A percentile compares a stretch with the other conserved stretches of the same genome.
Conservation (phyloP, 2,888 invertebrate genomes). For the Dermolepida albohirtum region DNA sequence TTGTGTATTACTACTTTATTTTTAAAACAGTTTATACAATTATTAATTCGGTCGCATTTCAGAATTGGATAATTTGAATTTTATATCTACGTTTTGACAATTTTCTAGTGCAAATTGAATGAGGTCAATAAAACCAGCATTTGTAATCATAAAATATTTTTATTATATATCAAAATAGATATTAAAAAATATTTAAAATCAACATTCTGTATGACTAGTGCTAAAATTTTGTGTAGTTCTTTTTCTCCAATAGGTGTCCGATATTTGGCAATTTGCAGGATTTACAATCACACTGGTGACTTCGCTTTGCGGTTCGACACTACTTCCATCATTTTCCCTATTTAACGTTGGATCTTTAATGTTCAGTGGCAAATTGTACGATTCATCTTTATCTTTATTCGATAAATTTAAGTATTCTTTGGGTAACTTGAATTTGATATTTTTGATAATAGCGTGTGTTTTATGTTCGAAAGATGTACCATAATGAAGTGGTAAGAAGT, state of each 20-base stretch:
- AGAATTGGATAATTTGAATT: no score
- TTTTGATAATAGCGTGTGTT: slow-evolving; percentile 62
- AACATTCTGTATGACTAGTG: slow-evolving; percentile 32
- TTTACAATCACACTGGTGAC: slow-evolving; percentile 59
- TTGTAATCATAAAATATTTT: slow-evolving; percentile 8
- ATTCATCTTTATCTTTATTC: slow-evolving; percentile 44
- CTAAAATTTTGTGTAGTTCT: slow-evolving; percentile 61
- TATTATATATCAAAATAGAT: slow-evolving; percentile 33
- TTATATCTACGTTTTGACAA: no score
- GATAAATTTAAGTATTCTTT: slow-evolving; percentile 58
- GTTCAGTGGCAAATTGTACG: neutral
- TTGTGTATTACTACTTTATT: no score
- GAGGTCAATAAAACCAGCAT: no score
- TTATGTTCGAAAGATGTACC: slow-evolving; percentile 61
- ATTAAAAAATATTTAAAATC: slow-evolving; percentile 31
- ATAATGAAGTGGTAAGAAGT: slow-evolving; percentile 55
- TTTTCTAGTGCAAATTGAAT: no score
- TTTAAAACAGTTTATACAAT: no score
- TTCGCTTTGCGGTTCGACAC: slow-evolving; percentile 45
- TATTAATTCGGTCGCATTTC: no score
- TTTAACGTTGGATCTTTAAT: slow-evolving; percentile 19
- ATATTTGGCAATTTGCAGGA: slow-evolving; percentile 35
- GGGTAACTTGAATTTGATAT: slow-evolving; percentile 65
- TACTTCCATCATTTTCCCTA: slow-evolving; percentile 47
- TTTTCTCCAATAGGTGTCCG: slow-evolving; percentile 67